Percentiles rank a stretch among this genome's conserved stretches.
Conservation (phyloP, 2,888 invertebrate species). For the Drosophila paramelanica region DNA sequence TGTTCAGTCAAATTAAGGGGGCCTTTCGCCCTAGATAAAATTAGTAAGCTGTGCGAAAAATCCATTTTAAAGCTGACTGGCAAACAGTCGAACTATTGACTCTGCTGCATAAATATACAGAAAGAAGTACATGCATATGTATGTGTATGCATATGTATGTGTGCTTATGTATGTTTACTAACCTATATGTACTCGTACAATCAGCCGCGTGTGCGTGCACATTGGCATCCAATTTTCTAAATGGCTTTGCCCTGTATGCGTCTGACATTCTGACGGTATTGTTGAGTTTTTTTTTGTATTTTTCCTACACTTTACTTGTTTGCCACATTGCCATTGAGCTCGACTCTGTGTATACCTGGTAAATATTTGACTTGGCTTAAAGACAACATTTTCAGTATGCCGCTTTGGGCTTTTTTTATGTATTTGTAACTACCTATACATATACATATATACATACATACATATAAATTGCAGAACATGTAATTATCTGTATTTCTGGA, state of each 20-base stretch:
- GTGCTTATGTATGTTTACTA: background rate
- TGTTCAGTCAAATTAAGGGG: no score
- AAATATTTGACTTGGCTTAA: slow-evolving; percentile 14
- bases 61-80: slow-evolving; percentile 5
- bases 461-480: no score
- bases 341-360: slow-evolving; percentile 21
- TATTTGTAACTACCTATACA: no score
- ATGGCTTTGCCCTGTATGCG: slow-evolving; percentile 47
- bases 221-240: slow-evolving; percentile 63
- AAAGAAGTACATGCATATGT: background rate
- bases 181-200: background rate
- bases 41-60: slow-evolving; percentile 11
- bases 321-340: slow-evolving; percentile 12
- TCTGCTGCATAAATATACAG: slow-evolving; percentile 9
- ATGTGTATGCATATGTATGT: background rate
- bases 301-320: slow-evolving; percentile 48
- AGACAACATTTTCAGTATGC: background rate
- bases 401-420: no score
- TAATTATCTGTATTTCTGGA: background rate
- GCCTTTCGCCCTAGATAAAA: slow-evolving; percentile 33
- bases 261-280: slow-evolving; percentile 6
- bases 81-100: slow-evolving; percentile 18
- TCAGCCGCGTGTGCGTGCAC: slow-evolving; percentile 31
- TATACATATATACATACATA: no score
- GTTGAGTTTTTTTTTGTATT: slow-evolving; percentile 17